phyloP scores from a whole-genome alignment of 2,113 vertebrate species.

The Pedionomus torquatus region DNA sequence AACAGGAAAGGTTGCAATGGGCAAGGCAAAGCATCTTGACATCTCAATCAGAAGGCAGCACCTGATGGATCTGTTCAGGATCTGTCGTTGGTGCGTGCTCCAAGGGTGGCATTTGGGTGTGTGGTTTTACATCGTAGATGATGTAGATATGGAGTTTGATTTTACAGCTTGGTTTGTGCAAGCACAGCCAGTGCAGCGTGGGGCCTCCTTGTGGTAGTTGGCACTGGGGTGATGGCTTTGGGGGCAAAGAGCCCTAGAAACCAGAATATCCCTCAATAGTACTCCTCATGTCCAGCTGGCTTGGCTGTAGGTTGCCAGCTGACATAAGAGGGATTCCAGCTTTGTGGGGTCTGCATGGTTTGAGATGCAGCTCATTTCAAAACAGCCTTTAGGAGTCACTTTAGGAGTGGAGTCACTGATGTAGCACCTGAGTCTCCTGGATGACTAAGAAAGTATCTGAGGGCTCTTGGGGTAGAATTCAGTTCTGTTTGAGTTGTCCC shows the following conservation, averaged over 20 bases:
- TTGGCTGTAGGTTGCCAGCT: neutral
- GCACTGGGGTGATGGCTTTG: neutral
- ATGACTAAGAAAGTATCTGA: neutral
- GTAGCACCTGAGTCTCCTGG: neutral
- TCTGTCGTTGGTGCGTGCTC: neutral
- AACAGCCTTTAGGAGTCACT: neutral
- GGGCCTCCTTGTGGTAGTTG: neutral
- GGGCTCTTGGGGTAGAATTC: neutral
- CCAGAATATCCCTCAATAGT: neutral
- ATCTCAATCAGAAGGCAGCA: neutral
- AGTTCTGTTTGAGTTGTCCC: neutral
- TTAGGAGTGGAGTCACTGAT: neutral
- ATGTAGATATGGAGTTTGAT: neutral
- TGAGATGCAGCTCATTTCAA: neutral
- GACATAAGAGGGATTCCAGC: neutral
- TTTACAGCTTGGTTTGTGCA: neutral
- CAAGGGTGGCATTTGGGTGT: fast-evolving
- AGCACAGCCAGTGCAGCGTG: neutral
- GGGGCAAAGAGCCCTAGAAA: neutral
- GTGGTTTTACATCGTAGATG: fast-evolving
- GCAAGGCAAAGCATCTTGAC: neutral
- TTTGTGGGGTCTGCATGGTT: neutral
- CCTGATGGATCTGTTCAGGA: neutral
- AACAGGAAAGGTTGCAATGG: neutral
- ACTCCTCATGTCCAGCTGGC: neutral